phyloP scores from a whole-genome alignment of 2,113 vertebrate genomes.

The Silurus asotus region DNA sequence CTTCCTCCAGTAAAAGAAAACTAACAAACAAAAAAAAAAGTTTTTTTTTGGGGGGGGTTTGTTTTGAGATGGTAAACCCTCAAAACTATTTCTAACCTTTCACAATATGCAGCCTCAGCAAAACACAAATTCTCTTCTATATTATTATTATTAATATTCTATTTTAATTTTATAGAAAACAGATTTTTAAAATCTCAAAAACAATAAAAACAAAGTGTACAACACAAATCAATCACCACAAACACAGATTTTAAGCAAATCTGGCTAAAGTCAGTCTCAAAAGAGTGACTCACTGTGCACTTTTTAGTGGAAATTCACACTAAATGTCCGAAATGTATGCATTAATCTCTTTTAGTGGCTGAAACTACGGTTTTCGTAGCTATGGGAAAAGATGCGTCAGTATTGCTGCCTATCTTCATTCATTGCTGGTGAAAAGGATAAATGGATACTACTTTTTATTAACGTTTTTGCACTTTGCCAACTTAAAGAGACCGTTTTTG shows the following conservation, averaged over 20 bases:
- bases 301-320: background rate
- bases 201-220: background rate
- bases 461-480: too few relatives aligned
- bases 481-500: too few relatives aligned
- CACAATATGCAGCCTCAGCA: background rate
- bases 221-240: background rate
- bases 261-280: background rate
- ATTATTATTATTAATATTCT: too few relatives aligned
- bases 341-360: background rate
- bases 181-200: background rate
- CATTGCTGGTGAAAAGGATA: background rate
- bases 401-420: background rate
- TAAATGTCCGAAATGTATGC: background rate
- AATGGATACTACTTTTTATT: background rate
- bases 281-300: background rate
- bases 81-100: background rate
- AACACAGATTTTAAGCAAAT: background rate
- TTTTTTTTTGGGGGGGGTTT: background rate
- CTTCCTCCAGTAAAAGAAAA: slow-evolving; percentile 54
- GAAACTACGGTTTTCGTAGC: background rate
- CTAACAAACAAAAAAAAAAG: slow-evolving; percentile 37
- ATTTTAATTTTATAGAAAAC: background rate
- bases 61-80: background rate
- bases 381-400: too few relatives aligned
- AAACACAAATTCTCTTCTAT: background rate